A percentile compares a stretch with the other conserved stretches of the same genome.
phyloP scores from a whole-genome alignment of 2,113 vertebrate genomes.

The Cyphomyrus discorhynchus region DNA sequence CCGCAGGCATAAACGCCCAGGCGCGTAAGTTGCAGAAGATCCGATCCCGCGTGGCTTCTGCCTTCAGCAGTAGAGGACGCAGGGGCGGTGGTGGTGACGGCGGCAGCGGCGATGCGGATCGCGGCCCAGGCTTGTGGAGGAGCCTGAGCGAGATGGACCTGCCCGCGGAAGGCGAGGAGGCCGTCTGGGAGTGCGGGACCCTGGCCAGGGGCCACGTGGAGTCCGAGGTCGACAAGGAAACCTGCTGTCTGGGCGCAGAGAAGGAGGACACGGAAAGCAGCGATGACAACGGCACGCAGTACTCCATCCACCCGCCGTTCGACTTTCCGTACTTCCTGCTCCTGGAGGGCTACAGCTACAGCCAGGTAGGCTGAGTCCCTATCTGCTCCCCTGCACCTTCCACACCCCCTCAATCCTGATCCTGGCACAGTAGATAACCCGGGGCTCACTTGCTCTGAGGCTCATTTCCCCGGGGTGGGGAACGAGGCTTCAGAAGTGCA shows the following conservation, averaged over 20 bases:
- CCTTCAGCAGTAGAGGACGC: constrained; percentile 32
- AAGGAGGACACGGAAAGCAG: constrained; percentile 67
- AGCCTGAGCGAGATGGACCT: constrained; percentile 64
- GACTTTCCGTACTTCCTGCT: constrained; percentile 70
- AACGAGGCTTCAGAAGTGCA: neutral
- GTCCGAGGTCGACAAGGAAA: constrained; percentile 26
- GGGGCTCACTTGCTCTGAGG: neutral
- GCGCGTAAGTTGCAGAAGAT: constrained; percentile 71
- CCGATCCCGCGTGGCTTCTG: constrained; percentile 61
- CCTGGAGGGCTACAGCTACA: constrained; percentile 59
- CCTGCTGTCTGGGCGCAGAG: constrained; percentile 38
- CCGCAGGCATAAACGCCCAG: constrained; percentile 69
- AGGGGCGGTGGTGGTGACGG: constrained; percentile 20
- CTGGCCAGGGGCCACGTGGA: neutral
- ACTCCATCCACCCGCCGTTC: constrained; percentile 66
- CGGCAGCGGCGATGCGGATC: neutral
- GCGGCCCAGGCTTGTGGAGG: constrained; percentile 47
- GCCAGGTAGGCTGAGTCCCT: constrained; percentile 55
- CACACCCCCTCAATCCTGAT: neutral
- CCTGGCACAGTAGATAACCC: neutral
- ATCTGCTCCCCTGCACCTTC: neutral
- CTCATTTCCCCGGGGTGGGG: neutral
- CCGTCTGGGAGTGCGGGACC: constrained; percentile 28
- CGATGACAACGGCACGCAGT: constrained; percentile 63
- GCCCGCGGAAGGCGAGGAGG: constrained; percentile 27